Conservation (phyloP, 1,140 invertebrate species). For the Orius insidiosus region DNA sequence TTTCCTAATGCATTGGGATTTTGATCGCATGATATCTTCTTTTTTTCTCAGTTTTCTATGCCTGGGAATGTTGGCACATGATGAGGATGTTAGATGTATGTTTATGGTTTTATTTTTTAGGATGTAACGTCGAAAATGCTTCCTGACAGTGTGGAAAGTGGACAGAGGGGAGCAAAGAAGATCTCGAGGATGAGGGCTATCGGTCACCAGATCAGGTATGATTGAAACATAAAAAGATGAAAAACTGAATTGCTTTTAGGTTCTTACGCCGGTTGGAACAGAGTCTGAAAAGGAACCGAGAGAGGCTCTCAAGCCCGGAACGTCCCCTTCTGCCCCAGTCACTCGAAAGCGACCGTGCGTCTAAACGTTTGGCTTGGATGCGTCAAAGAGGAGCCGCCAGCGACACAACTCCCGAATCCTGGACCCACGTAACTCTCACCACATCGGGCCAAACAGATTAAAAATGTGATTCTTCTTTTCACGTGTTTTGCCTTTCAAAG, state of each 20-base stretch:
- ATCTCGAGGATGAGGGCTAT: constrained; percentile 43
- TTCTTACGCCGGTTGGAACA: constrained; percentile 37
- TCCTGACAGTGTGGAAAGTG: constrained; percentile 8
- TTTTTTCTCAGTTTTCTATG: not conserved
- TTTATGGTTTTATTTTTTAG: constrained; percentile 11
- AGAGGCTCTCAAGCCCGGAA: constrained; percentile 11
- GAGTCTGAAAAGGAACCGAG: constrained; percentile 34
- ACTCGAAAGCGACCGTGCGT: not conserved
- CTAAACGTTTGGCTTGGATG: constrained; percentile 7
- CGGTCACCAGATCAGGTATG: constrained; percentile 52
- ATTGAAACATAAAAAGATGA: no score
- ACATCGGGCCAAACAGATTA: constrained; percentile 7
- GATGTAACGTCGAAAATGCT: constrained; percentile 15
- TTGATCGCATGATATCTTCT: not conserved
- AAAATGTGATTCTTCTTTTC: not conserved
- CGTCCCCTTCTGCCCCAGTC: constrained; percentile 9
- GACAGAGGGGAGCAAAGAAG: constrained; percentile 31
- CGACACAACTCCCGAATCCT: not conserved
- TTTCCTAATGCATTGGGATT: not conserved
- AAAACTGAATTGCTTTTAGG: constrained; percentile 23
- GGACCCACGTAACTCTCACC: not conserved
- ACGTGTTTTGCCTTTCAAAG: no score
- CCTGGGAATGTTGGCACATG: not conserved
- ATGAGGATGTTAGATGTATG: not conserved
- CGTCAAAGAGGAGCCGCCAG: constrained; percentile 7